phyloP scores from a whole-genome alignment of 2,797 vertebrate species.

The Fratercula arctica region DNA sequence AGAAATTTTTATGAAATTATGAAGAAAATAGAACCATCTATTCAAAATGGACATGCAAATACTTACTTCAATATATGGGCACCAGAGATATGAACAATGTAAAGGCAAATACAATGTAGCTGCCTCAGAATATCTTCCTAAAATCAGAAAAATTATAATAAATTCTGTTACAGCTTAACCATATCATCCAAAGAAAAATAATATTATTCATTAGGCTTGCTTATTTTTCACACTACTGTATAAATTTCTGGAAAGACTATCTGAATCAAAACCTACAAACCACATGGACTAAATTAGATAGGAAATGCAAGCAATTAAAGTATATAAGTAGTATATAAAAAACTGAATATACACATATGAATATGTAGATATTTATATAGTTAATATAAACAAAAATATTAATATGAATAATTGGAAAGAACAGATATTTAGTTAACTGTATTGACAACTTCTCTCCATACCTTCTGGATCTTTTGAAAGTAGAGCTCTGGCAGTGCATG shows the following conservation, averaged over 20 bases:
- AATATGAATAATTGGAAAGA: background rate
- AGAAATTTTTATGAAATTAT: background rate
- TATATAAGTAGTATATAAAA: background rate
- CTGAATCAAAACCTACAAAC: background rate
- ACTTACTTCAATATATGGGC: conserved; percentile 89
- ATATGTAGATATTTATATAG: background rate
- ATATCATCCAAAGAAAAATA: background rate
- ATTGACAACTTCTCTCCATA: conserved; percentile 45
- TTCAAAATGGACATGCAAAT: background rate
- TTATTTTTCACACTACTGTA: background rate
- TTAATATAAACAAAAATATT: background rate
- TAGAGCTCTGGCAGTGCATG: conserved; percentile 86
- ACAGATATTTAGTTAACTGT: background rate
- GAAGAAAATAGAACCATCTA: background rate
- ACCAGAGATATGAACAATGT: conserved; percentile 85
- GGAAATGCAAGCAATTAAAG: background rate
- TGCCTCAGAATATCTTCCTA: conserved; percentile 89
- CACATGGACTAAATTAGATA: background rate
- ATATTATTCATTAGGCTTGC: background rate
- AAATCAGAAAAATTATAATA: background rate
- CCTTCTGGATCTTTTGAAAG: conserved; percentile 87
- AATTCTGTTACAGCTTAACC: background rate
- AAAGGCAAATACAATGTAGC: conserved; percentile 88
- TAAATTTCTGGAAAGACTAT: background rate
- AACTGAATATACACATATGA: background rate